Evolutionary conservation across 2,113 vertebrate genomes (phyloP).

Genomic region (Cyprinodon variegatus): DNA sequence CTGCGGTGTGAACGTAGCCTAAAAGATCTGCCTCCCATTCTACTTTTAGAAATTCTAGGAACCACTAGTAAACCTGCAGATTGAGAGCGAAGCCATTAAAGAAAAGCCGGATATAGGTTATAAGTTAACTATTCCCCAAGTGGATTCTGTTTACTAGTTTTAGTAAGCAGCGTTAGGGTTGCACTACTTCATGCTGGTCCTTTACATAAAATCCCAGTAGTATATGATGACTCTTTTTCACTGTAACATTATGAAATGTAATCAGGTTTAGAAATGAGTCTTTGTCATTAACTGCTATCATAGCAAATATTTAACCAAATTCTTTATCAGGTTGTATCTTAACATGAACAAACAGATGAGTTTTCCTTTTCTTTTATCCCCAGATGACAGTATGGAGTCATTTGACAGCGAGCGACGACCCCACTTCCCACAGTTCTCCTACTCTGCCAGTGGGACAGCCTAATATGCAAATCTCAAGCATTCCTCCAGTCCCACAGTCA

Average conservation of each 20-base stretch:
- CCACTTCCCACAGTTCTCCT: conserved; percentile 97
- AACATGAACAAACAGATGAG: background rate
- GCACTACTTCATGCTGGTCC: background rate
- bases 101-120: background rate
- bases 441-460: conserved; percentile 94
- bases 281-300: too few species aligned
- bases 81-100: background rate
- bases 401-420: conserved; percentile 92
- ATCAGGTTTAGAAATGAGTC: too few species aligned
- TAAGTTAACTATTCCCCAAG: background rate
- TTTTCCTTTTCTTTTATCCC: conserved; percentile 1
- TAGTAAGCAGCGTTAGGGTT: background rate
- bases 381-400: conserved; percentile 94
- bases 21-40: too few species aligned
- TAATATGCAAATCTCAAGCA: conserved; percentile 79
- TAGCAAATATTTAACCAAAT: background rate
- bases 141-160: background rate
- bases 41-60: too few species aligned
- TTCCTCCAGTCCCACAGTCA: conserved; percentile 65
- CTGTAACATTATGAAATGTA: too few species aligned
- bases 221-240: background rate
- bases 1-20: too few species aligned
- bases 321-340: background rate
- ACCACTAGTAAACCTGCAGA: too few species aligned
- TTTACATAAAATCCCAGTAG: background rate